Evolutionary conservation across 1,140 invertebrate genomes (phyloP).

Genomic region (Drosophila kanapiae): DNA sequence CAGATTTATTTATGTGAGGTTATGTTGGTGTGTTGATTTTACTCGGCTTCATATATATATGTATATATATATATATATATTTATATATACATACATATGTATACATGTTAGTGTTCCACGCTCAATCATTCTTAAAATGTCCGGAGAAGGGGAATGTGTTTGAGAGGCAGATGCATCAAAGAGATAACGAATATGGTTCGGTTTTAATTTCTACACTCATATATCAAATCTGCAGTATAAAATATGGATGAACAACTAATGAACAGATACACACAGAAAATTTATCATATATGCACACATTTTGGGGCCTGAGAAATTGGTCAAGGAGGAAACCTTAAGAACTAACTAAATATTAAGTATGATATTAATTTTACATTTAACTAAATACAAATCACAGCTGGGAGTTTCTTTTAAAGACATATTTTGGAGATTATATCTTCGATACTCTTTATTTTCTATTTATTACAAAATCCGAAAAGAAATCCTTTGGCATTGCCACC

Average conservation of each 20-base stretch:
- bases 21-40: slow-evolving; percentile 55
- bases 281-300: slow-evolving; percentile 23
- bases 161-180: slow-evolving; percentile 23
- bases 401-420: too few species aligned
- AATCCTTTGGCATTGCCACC: background rate
- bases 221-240: slow-evolving; percentile 19
- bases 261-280: slow-evolving; percentile 17
- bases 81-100: background rate
- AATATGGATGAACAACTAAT: slow-evolving; percentile 25
- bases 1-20: slow-evolving; percentile 81
- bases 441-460: background rate
- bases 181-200: slow-evolving; percentile 41
- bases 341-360: background rate
- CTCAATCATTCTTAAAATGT: slow-evolving; percentile 44
- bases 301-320: background rate
- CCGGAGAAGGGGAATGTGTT: background rate
- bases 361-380: background rate
- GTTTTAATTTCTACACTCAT: slow-evolving; percentile 32
- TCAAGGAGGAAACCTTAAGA: background rate
- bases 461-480: background rate
- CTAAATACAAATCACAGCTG: background rate
- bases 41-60: background rate
- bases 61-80: background rate
- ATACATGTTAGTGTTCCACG: slow-evolving; percentile 15
- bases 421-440: too few species aligned